phyloP scores from a whole-genome alignment of 2,888 invertebrate species.

The Tuberolachnus salignus region DNA sequence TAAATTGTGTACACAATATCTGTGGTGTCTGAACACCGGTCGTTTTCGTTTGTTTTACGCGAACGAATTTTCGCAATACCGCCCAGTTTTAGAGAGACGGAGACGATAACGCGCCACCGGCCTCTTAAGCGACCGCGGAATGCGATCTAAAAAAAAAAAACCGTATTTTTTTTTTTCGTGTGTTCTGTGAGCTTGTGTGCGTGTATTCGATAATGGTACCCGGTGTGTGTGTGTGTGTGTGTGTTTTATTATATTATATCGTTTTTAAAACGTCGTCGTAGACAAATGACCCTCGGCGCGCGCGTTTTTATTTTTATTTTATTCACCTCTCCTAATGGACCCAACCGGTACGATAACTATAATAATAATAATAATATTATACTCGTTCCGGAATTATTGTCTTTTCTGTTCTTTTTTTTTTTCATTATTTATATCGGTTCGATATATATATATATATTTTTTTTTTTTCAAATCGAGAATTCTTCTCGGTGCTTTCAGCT shows the following conservation, averaged over 20 bases:
- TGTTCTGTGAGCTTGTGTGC: neutral
- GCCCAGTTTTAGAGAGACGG: no score
- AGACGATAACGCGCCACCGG: no score
- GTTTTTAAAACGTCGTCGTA: constrained; percentile 45
- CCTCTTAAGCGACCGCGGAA: no score
- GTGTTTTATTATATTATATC: constrained; percentile 38
- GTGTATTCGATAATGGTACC: neutral
- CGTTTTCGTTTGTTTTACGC: no score
- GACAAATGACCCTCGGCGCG: constrained; percentile 49
- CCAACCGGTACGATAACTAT: constrained; percentile 50
- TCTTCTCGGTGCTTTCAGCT: constrained; percentile 23
- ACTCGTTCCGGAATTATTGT: constrained; percentile 46
- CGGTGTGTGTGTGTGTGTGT: neutral
- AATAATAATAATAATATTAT: no score
- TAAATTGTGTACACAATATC: no score
- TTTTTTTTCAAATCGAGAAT: constrained; percentile 43
- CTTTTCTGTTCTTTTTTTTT: constrained; percentile 23
- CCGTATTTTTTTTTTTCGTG: no score
- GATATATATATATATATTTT: no score
- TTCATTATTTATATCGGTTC: constrained; percentile 43
- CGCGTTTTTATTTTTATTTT: constrained; percentile 53
- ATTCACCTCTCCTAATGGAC: constrained; percentile 52
- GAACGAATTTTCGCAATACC: no score
- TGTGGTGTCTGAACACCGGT: no score
- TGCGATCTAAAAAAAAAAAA: neutral